Base-by-base conservation (phyloP, 64 coral and sea anemone genomes). In the Astreopora myriophthalma region DNA sequence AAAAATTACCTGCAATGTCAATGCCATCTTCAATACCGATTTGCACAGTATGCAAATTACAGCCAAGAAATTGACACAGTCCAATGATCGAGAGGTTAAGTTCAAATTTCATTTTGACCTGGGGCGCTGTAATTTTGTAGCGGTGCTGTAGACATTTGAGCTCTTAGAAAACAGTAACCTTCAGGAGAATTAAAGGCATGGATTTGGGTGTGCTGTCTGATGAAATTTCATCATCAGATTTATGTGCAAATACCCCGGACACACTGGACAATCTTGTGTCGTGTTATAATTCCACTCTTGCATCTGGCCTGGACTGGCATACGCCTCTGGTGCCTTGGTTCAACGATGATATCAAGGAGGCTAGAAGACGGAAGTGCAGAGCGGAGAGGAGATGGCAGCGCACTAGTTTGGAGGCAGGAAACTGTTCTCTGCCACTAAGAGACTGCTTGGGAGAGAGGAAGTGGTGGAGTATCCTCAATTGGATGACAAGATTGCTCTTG, bases 241-340 rank as follows among this genome's bases (percentile, higher is more conserved):
- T 91, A 80, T 91, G 77, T 38, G 61, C 10, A 25, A 84, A n/a
- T n/a, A 92, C 62, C n/a, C n/a, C n/a, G n/a, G n/a, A n/a, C n/a
- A 84, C 89, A 40, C 62, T 84, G 20, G 73, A 22, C 38, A 77
- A 92, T 48, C 64, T 92, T 40, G 89, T 92, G 33, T 24, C n/a
- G 71, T 92, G 89, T 84, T 84, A 84, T 92, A 70, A 92, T 52
- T 49, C 77, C 34, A 92, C 89, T 33, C 89, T 92, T 92, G 77
- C 66, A 44, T 83, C 89, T 72, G 36, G n/a, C 5, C 64, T 91
- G 71, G 89, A 91, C 76, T 76, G 89, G 9, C 76, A 91, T 65
- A 32, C 67, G 67, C 90, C 69, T 28, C 80, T 85, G 52, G 80
- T 92, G 20, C 79, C 90, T 28, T 92, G 52, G 90, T 85, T 75